Percentiles rank a stretch among this genome's conserved stretches.
Conservation (phyloP, 2,888 invertebrate genomes). For the Drosophila sordidapex region DNA sequence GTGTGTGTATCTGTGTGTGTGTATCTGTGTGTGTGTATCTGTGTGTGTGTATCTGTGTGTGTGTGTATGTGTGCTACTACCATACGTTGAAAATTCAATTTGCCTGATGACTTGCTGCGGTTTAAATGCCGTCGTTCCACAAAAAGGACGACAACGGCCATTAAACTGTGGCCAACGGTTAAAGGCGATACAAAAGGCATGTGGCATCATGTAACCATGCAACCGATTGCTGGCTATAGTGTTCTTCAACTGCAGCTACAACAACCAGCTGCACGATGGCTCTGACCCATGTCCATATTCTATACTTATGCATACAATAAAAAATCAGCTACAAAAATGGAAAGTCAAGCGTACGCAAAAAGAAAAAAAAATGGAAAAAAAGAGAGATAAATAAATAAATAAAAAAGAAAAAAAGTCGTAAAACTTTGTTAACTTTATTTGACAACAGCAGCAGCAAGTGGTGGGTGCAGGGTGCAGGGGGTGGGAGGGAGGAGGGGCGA, state of each 20-base stretch:
- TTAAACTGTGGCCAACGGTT: slow-evolving; percentile 72
- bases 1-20: slow-evolving; percentile 17
- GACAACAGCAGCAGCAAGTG: slow-evolving; percentile 53
- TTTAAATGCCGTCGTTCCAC: slow-evolving; percentile 69
- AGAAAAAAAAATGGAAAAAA: slow-evolving; percentile 23
- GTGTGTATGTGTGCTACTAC: slow-evolving; percentile 53
- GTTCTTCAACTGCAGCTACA: neutral
- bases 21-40: slow-evolving; percentile 4
- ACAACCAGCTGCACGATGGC: slow-evolving; percentile 26
- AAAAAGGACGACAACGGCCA: slow-evolving; percentile 72
- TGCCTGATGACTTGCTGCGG: slow-evolving; percentile 82
- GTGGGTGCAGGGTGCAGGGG: slow-evolving; percentile 10
- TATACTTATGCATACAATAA: slow-evolving; percentile 65
- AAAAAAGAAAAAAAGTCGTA: slow-evolving; percentile 56
- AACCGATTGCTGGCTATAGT: slow-evolving; percentile 8
- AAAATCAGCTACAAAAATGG: slow-evolving; percentile 23
- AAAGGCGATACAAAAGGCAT: slow-evolving; percentile 51
- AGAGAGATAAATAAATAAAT: slow-evolving; percentile 32
- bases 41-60: slow-evolving; percentile 5
- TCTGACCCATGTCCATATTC: slow-evolving; percentile 61
- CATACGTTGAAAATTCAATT: slow-evolving; percentile 83
- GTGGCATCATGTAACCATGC: slow-evolving; percentile 34
- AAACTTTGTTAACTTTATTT: slow-evolving; percentile 78
- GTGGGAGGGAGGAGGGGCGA: neutral
- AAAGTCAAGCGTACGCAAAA: slow-evolving; percentile 22